Evolutionary conservation across 2,113 vertebrate genomes (phyloP).

Genomic region (Baryphthengus martii): DNA sequence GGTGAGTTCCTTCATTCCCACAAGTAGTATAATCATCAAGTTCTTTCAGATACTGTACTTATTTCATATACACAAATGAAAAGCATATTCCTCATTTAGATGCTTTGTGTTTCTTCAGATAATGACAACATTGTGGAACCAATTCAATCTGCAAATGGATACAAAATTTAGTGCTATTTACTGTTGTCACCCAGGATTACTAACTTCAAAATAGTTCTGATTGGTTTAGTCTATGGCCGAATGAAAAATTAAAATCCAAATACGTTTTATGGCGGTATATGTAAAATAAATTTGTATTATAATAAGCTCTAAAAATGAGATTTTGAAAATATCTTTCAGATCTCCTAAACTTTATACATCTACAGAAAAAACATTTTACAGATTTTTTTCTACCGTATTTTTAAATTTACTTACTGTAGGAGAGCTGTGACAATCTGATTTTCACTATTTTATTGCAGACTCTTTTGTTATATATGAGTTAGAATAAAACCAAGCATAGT

Average conservation of each 20-base stretch:
- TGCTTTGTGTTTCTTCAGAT: not conserved
- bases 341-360: not conserved
- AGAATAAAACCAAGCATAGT: not conserved
- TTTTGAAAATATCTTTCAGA: not conserved
- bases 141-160: not conserved
- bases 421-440: not conserved
- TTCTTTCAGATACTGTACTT: not conserved
- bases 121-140: not conserved
- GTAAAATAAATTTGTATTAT: not conserved
- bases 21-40: not conserved
- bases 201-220: not conserved
- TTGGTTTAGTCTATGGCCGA: not conserved
- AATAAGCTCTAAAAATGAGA: not conserved
- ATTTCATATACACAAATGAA: not conserved
- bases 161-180: not conserved
- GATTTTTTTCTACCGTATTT: not conserved
- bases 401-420: not conserved
- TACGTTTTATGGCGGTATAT: not conserved
- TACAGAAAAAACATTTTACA: not conserved
- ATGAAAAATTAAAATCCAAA: not conserved
- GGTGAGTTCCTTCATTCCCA: not conserved
- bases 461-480: not conserved
- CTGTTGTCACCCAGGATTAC: not conserved
- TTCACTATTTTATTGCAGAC: not conserved
- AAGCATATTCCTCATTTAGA: not conserved